Evolutionary conservation across 2,113 vertebrate genomes (phyloP), one percentile per base, ranked within the genome.

Genomic region (Gopherus flavomarginatus): DNA sequence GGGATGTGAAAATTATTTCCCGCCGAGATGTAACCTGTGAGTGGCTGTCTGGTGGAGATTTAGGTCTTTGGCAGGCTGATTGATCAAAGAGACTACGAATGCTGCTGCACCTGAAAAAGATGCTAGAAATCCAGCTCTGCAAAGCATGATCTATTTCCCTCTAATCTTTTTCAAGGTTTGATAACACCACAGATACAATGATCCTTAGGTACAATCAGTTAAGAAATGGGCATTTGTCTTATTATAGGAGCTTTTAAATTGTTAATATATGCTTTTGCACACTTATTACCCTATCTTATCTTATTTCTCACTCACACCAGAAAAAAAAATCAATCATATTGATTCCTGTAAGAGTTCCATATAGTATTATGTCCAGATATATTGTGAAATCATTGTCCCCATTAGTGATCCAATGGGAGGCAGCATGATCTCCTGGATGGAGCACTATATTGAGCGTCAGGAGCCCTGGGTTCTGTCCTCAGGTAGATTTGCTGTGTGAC

Each of bases 61-160:
- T 31, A 93, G 12, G 72, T 83, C 75, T 92, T 88, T 59, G 52
- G 83, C 81, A 85, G 77, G 93, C 86, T 57, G 6, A 90, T 80
- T 54, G 47, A 12, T 69, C 38, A 72, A 89, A 19, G 5, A 65
- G n/a, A 95, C 44, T 19, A 86, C 80, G 38, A 26, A 62, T 22
- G 24, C 6, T 12, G 0, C 42, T 92, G 56, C 47, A 21, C 90
- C 90, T 77, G 75, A 52, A 8, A 83, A 1, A 84, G 81, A 59
- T 35, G 90, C 0, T 1, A 84, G 47, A 87, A 77, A 53, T 3
- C 22, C 53, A 56, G 57, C 81, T 81, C n/a, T 78, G 29, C 24
- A 56, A 17, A 80, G 16, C 21, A 49, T 5, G 53, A 50, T 2
- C 11, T 5, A 80, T 91, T 83, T 86, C 49, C 90, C 42, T n/a